A percentile compares a stretch with the other conserved stretches of the same genome.
Evolutionary conservation across 2,113 vertebrate species (phyloP).

Genomic region (Laterallus jamaicensis): DNA sequence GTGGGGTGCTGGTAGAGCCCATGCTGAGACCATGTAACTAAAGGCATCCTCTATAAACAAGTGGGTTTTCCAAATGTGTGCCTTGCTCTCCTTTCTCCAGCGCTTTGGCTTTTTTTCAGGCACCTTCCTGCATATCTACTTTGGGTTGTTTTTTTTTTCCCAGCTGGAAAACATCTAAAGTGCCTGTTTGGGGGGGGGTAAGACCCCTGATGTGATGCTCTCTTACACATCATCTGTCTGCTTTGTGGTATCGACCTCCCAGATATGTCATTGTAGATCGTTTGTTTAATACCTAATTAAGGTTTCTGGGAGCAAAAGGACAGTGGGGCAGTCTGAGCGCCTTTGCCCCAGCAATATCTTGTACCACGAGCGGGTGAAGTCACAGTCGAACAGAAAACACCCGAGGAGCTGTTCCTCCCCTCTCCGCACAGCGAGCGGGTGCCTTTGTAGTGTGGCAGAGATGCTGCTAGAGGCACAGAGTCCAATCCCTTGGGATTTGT

Average conservation of each 20-base stretch:
- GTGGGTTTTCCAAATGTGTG: neutral
- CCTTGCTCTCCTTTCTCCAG: neutral
- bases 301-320: neutral
- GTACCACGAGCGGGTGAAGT: neutral
- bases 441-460: neutral
- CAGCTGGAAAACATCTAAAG: neutral
- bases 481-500: neutral
- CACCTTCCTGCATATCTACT: neutral
- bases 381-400: neutral
- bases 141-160: neutral
- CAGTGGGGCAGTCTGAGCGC: fast-evolving
- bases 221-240: neutral
- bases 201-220: neutral
- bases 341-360: neutral
- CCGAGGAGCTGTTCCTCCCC: neutral
- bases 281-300: neutral
- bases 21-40: fast-evolving
- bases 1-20: neutral
- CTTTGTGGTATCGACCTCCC: neutral
- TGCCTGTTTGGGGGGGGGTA: fast-evolving
- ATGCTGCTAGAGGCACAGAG: neutral
- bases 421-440: fast-evolving
- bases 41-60: neutral
- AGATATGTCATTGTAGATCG: neutral
- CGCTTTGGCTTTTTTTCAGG: neutral